Evolutionary conservation across 2,797 vertebrate species (phyloP).

Genomic region (Notoglanidium macrostoma): DNA sequence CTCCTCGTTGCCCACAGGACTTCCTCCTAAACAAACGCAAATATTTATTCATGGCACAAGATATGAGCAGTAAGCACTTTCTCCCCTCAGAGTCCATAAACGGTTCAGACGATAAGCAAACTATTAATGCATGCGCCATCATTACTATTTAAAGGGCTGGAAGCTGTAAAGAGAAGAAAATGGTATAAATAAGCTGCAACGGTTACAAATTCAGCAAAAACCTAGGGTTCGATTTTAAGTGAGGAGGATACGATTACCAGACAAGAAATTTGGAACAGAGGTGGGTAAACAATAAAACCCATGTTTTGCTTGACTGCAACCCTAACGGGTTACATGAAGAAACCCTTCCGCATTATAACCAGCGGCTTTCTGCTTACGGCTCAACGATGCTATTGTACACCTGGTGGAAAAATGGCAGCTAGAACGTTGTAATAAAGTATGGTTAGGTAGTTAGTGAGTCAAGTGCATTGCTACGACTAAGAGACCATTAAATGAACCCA

Average conservation of each 20-base stretch:
- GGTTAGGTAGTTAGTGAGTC: neutral
- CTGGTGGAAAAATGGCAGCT: neutral
- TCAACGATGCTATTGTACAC: neutral
- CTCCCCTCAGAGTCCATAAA: slow-evolving; percentile 7
- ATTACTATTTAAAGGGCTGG: slow-evolving; percentile 42
- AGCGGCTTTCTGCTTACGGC: neutral
- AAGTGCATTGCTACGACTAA: neutral
- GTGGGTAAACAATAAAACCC: neutral
- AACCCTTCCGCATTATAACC: neutral
- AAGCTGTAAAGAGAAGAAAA: slow-evolving; percentile 16
- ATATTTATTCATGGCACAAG: slow-evolving; percentile 20
- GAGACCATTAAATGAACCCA: neutral
- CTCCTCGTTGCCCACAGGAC: neutral
- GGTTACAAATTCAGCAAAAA: neutral
- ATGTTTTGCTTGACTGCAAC: neutral
- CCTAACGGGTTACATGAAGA: neutral
- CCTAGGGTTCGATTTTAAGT: neutral
- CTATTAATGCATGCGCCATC: slow-evolving; percentile 20
- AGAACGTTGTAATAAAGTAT: neutral
- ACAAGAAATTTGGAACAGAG: neutral
- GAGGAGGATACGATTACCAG: neutral
- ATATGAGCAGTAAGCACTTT: slow-evolving; percentile 28
- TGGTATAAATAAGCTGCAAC: slow-evolving; percentile 22
- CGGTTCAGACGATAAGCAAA: neutral
- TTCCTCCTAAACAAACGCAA: slow-evolving; percentile 23